Evolutionary conservation across 2,113 vertebrate genomes (phyloP).

Genomic region (Nothocercus nigrocapillus): DNA sequence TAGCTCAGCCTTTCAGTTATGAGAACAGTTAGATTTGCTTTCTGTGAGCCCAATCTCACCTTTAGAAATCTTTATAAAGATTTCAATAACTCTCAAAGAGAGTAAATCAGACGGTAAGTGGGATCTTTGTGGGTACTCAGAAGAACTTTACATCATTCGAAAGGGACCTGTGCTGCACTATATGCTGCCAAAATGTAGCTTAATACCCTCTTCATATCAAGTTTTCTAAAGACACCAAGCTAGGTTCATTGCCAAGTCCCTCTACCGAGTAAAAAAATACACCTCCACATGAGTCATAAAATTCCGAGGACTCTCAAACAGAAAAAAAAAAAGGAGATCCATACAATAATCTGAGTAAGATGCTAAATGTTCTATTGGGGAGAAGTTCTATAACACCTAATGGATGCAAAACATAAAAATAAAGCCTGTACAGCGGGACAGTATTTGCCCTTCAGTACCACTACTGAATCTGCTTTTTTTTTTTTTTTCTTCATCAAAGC

Average conservation of each 20-base stretch:
- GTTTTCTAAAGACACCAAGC: not conserved
- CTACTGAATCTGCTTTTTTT: not conserved
- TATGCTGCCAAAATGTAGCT: rapidly evolving
- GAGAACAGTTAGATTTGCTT: not conserved
- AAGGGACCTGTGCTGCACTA: not conserved
- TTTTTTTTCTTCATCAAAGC: not conserved
- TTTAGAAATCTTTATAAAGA: not conserved
- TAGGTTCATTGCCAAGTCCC: not conserved
- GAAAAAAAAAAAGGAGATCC: not conserved
- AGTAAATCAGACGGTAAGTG: not conserved
- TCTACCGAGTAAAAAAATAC: not conserved
- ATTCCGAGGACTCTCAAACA: not conserved
- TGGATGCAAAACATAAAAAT: not conserved
- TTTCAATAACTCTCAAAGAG: not conserved
- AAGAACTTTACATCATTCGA: not conserved
- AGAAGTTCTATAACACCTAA: not conserved
- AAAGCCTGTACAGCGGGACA: not conserved
- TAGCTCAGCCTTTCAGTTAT: not conserved
- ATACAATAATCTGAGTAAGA: not conserved
- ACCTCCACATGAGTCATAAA: not conserved
- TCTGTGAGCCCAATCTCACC: not conserved
- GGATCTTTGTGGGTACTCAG: not conserved
- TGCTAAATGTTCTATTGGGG: not conserved
- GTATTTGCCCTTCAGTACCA: not conserved
- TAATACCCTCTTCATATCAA: not conserved